These are phyloP conservation scores for Pterostichus niger DNA, from an alignment of 2,888 invertebrate species.

Conservation along the genomic window DNA sequence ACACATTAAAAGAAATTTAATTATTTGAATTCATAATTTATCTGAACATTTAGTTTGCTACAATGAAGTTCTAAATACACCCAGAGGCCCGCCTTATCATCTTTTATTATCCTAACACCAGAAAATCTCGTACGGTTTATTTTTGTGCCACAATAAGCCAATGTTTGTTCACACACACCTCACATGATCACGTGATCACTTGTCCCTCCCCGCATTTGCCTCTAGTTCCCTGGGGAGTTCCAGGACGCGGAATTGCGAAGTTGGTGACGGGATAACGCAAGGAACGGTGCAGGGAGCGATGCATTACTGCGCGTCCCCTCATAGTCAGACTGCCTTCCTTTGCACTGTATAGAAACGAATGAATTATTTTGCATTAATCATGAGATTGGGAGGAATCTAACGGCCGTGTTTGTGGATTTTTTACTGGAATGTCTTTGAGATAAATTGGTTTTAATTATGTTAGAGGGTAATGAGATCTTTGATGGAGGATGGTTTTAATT, in stretches of 20 bases:
- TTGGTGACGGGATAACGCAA: constrained; percentile 22
- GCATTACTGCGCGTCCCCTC: constrained; percentile 9
- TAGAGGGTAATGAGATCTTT: constrained; percentile 46
- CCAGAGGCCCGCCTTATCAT: too few species aligned
- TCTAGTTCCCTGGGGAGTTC: not conserved
- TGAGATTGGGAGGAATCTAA: constrained; percentile 49
- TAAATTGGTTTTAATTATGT: constrained; percentile 48
- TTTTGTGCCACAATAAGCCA: constrained; percentile 19
- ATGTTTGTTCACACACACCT: constrained; percentile 38
- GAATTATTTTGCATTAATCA: constrained; percentile 50
- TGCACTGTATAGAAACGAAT: constrained; percentile 5
- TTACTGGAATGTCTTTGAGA: constrained; percentile 40
- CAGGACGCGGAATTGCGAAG: constrained; percentile 13
- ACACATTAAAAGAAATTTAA: too few species aligned
- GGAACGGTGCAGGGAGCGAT: not conserved
- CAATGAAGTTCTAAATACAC: too few species aligned
- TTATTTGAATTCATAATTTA: too few species aligned
- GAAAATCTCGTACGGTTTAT: constrained; percentile 20
- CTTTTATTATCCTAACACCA: not conserved
- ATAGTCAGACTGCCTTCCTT: constrained; percentile 6
- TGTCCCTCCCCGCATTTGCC: not conserved
- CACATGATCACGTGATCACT: constrained; percentile 33
- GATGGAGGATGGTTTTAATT: constrained; percentile 48
- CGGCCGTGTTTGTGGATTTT: constrained; percentile 36
- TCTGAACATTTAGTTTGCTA: too few species aligned